These are phyloP conservation scores for Pyrocoelia pectoralis DNA, from an alignment of 2,888 invertebrate species.

Conservation along the genomic window DNA sequence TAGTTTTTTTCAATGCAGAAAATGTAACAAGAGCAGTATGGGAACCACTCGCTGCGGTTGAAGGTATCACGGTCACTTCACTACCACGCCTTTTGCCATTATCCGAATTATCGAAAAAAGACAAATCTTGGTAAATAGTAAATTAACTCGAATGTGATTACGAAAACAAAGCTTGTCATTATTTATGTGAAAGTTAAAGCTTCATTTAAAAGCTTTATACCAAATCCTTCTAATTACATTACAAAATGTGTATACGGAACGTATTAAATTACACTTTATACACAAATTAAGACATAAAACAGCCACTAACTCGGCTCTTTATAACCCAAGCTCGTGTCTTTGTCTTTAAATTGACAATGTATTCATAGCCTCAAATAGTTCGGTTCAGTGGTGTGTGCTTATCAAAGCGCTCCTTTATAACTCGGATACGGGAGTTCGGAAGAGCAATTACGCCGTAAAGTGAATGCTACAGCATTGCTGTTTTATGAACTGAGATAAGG, in stretches of 20 bases:
- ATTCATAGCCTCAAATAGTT: constrained; percentile 37
- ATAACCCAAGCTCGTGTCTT: constrained; percentile 35
- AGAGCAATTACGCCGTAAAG: constrained; percentile 52
- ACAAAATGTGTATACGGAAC: constrained; percentile 30
- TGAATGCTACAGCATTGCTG: constrained; percentile 37
- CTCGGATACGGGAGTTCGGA: constrained; percentile 53
- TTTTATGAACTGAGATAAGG: constrained; percentile 48
- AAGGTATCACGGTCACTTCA: constrained; percentile 36
- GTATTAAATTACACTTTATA: constrained; percentile 37
- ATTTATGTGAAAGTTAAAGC: constrained; percentile 19
- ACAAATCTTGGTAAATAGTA: neutral
- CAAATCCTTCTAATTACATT: constrained; percentile 28
- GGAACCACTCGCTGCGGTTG: constrained; percentile 39
- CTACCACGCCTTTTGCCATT: neutral
- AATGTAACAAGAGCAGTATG: constrained; percentile 39
- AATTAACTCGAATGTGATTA: neutral
- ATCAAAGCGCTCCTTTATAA: constrained; percentile 46
- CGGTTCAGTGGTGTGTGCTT: constrained; percentile 38
- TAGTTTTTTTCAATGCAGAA: constrained; percentile 27
- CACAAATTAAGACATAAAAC: constrained; percentile 39
- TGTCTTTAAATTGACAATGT: constrained; percentile 38
- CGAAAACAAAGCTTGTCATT: constrained; percentile 7
- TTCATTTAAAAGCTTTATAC: constrained; percentile 28
- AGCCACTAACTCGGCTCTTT: constrained; percentile 37
- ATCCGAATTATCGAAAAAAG: neutral